phyloP scores from a whole-genome alignment of 2,888 invertebrate genomes.

The Drosophila basisetae region DNA sequence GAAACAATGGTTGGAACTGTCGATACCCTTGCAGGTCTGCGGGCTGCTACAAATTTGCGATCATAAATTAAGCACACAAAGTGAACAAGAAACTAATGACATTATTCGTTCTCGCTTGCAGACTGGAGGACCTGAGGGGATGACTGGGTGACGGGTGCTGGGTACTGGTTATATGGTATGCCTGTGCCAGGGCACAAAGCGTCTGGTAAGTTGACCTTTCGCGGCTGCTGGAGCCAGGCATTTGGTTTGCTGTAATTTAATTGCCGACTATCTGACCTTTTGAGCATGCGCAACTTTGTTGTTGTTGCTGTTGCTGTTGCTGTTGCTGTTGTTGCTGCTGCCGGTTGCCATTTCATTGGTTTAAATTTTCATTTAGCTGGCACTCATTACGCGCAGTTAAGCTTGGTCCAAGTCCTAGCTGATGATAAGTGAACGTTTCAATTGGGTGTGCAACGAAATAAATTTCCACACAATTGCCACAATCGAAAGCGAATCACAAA shows the following conservation, averaged over 20 bases:
- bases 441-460: constrained; percentile 64
- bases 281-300: constrained; percentile 38
- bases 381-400: constrained; percentile 62
- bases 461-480: constrained; percentile 72
- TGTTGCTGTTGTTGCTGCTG: constrained; percentile 1
- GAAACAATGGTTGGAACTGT: constrained; percentile 51
- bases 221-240: constrained; percentile 50
- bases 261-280: constrained; percentile 75
- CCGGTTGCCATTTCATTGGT: constrained; percentile 62
- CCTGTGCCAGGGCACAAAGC: constrained; percentile 22
- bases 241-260: constrained; percentile 73
- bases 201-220: constrained; percentile 52
- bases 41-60: constrained; percentile 70
- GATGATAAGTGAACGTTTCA: constrained; percentile 77
- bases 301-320: not conserved
- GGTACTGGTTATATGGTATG: constrained; percentile 1
- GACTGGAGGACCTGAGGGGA: not conserved
- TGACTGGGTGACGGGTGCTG: not conserved
- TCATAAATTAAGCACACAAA: constrained; percentile 72
- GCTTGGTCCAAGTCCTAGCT: constrained; percentile 50
- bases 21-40: constrained; percentile 39
- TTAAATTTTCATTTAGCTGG: constrained; percentile 19
- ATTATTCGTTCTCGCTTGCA: constrained; percentile 41
- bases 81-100: constrained; percentile 58
- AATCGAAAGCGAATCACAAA: constrained; percentile 25